Conservation (phyloP, 2,113 vertebrate species). For the Corapipo altera region DNA sequence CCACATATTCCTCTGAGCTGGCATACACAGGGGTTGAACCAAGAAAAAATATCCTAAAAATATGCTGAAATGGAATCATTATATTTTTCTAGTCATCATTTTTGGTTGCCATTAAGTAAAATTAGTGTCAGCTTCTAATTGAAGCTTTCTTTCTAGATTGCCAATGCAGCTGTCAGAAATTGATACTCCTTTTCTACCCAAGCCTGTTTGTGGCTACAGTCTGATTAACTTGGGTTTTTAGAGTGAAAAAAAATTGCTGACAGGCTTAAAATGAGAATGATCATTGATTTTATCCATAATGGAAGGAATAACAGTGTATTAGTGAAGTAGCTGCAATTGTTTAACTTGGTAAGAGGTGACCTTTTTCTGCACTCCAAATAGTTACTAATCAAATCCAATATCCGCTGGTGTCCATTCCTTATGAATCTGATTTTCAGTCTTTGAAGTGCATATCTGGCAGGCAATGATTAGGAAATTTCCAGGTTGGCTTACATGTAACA, state of each 20-base stretch:
- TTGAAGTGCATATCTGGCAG: background rate
- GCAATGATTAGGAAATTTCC: background rate
- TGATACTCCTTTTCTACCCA: background rate
- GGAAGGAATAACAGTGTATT: background rate
- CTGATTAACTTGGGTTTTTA: constrained; percentile 35
- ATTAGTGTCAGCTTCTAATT: background rate
- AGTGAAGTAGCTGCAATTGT: background rate
- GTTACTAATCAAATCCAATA: background rate
- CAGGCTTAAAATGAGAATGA: background rate
- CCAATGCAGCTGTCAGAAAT: background rate
- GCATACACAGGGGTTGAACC: background rate
- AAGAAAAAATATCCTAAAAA: background rate
- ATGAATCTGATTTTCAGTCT: background rate
- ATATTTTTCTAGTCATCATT: background rate
- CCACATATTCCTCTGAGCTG: background rate
- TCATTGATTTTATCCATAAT: background rate
- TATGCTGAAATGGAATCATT: background rate
- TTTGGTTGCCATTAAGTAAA: background rate
- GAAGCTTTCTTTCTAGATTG: background rate
- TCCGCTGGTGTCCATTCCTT: background rate
- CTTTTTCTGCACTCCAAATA: background rate
- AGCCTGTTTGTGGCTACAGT: constrained; percentile 7
- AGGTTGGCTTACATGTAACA: background rate
- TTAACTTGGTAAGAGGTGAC: background rate
- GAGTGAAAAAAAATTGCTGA: background rate